Evolutionary conservation across 2,888 invertebrate species (phyloP), one percentile per base, ranked within the genome.

Genomic region (Tenthredo distinguenda): DNA sequence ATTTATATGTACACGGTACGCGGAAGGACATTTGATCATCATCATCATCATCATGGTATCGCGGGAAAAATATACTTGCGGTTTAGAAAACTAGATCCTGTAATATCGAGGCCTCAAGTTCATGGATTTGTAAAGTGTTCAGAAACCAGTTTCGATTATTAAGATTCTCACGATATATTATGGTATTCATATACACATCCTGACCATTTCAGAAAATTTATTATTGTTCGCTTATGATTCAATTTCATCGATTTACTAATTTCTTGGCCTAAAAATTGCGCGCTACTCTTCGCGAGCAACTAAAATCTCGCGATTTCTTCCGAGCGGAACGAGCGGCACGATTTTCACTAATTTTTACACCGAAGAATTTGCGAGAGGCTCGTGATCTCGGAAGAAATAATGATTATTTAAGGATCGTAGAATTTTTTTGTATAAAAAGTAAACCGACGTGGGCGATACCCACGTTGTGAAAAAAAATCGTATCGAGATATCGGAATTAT

Each of bases 51-150:
- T 71, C 71, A 18, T 71, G 15, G 3, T 12, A 71, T 31, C 71
- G 37, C 0, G 77, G 15, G 40, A 62, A 81, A 65, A 50, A 40
- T 47, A 40, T 40, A 26, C 7, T 62, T 81, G 81, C 62, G 81
- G 81, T 81, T 62, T 62, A 62, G 81, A 81, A 81, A 81, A 81
- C 62, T 81, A 81, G 81, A 81, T 62, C 81, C 9, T 31, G 55
- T 50, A 77, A 77, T 77, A 77, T 77, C 34, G 77, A 77, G 55
- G 47, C 47, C 77, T 77, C 77, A 77, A 77, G 77, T 77, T 77
- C 77, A 77, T 18, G 34, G 77, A 77, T 77, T 76, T 31, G 55
- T 31, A 34, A 55, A 62, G 10, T 62, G 12, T 55, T 55, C 55
- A 37, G 34, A 37, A 71, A 71, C 71, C 71, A 71, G 71, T 71